Evolutionary conservation across 2,797 vertebrate genomes (phyloP).

Genomic region (Pelochelys cantorii): DNA sequence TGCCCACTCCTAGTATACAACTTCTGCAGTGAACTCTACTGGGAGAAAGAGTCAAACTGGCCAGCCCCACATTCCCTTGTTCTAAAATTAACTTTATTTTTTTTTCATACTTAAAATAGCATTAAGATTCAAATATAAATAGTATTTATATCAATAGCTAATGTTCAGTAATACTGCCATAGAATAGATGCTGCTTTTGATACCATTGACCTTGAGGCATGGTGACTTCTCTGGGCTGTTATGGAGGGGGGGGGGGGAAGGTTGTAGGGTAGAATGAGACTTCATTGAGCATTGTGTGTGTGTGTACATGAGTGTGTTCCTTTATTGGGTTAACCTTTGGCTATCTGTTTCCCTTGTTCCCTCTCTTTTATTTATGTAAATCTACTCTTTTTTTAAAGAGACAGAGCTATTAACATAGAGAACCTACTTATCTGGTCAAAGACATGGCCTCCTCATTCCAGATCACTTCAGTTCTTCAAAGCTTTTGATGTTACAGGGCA

Average conservation of each 20-base stretch:
- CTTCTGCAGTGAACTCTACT: conserved; percentile 21
- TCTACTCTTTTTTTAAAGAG: not conserved
- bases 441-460: not conserved
- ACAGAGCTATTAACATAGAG: not conserved
- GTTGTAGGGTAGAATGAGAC: not conserved
- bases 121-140: conserved; percentile 27
- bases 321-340: not conserved
- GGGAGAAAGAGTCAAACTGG: conserved; percentile 6
- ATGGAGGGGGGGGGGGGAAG: not conserved
- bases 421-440: not conserved
- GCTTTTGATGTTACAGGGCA: not conserved
- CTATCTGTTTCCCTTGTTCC: not conserved
- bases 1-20: not conserved
- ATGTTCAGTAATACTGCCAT: not conserved
- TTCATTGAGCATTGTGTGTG: too few relatives aligned
- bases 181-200: not conserved
- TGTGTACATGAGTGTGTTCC: not conserved
- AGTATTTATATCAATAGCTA: conserved; percentile 30
- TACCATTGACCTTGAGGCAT: not conserved
- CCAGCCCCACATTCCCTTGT: not conserved
- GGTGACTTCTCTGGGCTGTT: not conserved
- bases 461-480: not conserved
- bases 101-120: conserved; percentile 17
- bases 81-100: conserved; percentile 38
- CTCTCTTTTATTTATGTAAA: not conserved